A percentile compares a stretch with the other conserved stretches of the same genome.
phyloP scores from a whole-genome alignment of 2,113 vertebrate genomes.

The Dryoscopus gambensis region DNA sequence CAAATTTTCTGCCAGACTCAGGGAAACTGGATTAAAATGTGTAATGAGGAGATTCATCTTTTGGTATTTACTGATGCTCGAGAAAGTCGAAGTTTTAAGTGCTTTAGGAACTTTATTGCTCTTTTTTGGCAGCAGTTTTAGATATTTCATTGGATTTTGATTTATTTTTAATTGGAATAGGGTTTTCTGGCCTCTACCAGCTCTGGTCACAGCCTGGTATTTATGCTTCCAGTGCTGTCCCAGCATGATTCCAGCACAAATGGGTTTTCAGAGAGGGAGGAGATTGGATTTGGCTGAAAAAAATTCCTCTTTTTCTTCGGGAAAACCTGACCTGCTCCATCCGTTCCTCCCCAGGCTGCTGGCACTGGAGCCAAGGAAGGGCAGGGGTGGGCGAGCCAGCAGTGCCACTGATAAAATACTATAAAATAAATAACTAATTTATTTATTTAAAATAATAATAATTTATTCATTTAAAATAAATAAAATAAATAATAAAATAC shows the following conservation, averaged over 20 bases:
- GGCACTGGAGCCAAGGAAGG: background rate
- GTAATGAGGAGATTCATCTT: background rate
- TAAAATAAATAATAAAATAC: no score
- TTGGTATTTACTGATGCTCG: background rate
- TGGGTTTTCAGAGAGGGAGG: background rate
- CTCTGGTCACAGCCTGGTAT: background rate
- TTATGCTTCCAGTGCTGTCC: background rate
- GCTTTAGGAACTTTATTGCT: background rate
- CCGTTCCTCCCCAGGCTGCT: background rate
- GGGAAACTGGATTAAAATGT: background rate
- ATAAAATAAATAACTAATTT: no score
- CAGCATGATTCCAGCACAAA: background rate
- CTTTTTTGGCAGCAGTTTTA: background rate
- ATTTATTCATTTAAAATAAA: no score
- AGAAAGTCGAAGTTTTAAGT: background rate
- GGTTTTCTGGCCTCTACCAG: background rate
- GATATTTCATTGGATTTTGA: background rate
- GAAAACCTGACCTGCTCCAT: background rate
- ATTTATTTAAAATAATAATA: no score
- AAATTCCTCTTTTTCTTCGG: background rate
- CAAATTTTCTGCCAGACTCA: background rate
- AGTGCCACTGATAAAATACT: background rate
- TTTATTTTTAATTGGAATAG: background rate
- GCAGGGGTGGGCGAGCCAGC: background rate
- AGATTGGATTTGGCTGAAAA: background rate